A percentile compares a stretch with the other conserved stretches of the same genome.
phyloP scores from a whole-genome alignment of 2,113 vertebrate species.

The Bos indicus region DNA sequence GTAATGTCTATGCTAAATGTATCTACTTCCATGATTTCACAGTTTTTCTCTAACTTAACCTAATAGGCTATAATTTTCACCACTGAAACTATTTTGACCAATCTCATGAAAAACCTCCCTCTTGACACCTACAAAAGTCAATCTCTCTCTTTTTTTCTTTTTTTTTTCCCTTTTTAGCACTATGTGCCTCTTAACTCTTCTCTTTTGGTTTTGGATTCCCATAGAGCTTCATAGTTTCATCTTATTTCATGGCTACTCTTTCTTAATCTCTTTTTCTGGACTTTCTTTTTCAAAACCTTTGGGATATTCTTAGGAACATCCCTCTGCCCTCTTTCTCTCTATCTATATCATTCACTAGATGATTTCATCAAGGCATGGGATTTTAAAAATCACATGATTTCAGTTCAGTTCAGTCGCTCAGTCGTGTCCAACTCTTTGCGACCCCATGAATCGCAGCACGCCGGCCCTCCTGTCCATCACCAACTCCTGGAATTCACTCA shows the following conservation, averaged over 20 bases:
- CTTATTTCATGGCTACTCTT: background rate
- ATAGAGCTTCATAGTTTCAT: background rate
- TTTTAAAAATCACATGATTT: background rate
- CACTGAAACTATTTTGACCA: background rate
- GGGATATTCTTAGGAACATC: background rate
- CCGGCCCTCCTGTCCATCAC: too few relatives aligned
- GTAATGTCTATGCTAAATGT: background rate
- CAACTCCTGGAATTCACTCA: too few relatives aligned
- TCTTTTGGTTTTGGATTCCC: background rate
- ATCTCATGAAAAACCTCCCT: background rate
- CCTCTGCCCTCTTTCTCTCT: background rate
- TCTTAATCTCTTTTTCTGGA: background rate
- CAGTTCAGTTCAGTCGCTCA: too few relatives aligned
- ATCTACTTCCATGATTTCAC: background rate
- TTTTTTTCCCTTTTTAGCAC: background rate
- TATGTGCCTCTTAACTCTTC: background rate
- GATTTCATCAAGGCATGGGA: background rate
- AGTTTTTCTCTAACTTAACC: background rate
- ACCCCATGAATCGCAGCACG: too few relatives aligned
- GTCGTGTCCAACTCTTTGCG: rapidly evolving
- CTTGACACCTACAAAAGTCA: background rate
- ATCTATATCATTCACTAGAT: background rate
- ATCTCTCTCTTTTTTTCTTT: background rate
- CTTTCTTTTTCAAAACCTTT: background rate
- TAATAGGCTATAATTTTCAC: background rate